Conservation (phyloP, 2,113 vertebrate genomes). For the Amphilophus citrinellus region DNA sequence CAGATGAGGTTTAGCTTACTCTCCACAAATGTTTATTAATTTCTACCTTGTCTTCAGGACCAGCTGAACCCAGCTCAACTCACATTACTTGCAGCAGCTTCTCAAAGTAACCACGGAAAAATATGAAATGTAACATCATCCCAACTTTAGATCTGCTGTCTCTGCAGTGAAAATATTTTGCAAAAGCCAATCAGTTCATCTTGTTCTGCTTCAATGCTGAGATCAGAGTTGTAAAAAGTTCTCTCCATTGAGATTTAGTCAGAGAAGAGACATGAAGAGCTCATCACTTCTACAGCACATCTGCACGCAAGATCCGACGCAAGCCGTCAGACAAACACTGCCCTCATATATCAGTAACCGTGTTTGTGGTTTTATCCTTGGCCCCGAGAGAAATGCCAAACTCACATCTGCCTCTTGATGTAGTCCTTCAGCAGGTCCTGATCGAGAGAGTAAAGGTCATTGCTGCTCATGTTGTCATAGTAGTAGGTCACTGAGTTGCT, state of each 20-base stretch:
- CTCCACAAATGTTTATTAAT: neutral
- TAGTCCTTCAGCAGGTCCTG: slow-evolving; percentile 98
- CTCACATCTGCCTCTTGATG: slow-evolving; percentile 99
- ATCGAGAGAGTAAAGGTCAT: slow-evolving; percentile 91
- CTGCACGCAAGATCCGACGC: neutral
- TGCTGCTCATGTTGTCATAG: slow-evolving; percentile 97
- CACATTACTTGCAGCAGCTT: neutral
- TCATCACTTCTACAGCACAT: slow-evolving; percentile 64
- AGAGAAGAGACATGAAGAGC: slow-evolving; percentile 75
- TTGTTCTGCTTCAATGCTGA: slow-evolving; percentile 31
- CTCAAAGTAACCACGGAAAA: neutral
- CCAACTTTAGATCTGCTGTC: neutral
- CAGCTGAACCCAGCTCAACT: accelerated
- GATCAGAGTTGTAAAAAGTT: slow-evolving; percentile 64
- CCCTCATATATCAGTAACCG: neutral
- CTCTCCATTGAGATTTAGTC: slow-evolving; percentile 53
- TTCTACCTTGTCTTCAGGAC: neutral
- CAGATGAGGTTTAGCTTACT: neutral
- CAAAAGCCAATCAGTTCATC: neutral
- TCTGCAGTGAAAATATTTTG: neutral
- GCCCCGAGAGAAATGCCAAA: neutral
- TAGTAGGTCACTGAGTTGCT: slow-evolving; percentile 94
- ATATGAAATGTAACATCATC: neutral
- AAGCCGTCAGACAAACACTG: accelerated
- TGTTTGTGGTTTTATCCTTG: neutral